Evolutionary conservation across 2,113 vertebrate species (phyloP), one percentile per base, ranked within the genome.

Genomic region (Cyanoramphus novaezelandiae): DNA sequence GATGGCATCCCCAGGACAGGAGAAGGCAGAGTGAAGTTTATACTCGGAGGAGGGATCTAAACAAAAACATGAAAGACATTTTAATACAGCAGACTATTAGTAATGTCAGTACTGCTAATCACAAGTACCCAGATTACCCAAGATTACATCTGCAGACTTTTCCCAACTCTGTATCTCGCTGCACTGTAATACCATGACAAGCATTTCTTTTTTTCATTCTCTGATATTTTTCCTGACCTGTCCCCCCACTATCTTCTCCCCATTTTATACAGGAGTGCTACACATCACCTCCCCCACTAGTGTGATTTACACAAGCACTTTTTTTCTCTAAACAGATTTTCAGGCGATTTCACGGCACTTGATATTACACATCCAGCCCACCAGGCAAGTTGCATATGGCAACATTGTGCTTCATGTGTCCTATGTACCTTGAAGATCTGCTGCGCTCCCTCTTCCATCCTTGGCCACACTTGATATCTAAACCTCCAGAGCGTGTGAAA

Each of bases 1-100:
- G 99, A 99, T 12, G 99, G 99, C 99, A 99, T 99, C 49, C 99
- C 99, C 96, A 99, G 98, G 39, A 99, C 99, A 18, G 99, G 99
- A 18, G 99, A 99, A 14, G 99, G 99, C 92, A 99, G 97, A 10
- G 99, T 99, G 97, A 99, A 99, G 97, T 99, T 99, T 97, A 99
- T 99, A 96, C 99, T 99, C 81, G 99, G 99, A 55, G 99, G 99
- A 43, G 99, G 99, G 53, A 99, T 99, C 99, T 99, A 92, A 88
- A 76, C n/a, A 77, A 93, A 79, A 86, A 9, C 41, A 52, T 1
- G 3, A 13, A 64, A 60, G 11, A 50, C 33, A 31, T 83, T 71
- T 74, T 67, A 16, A 86, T 86, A 85, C 35, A 80, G 39, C 23
- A 52, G 43, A 59, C 29, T 33, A 8, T 33, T 84, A 39, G 44